Conservation (phyloP, 2,888 invertebrate species). For the Xanthia togata region DNA sequence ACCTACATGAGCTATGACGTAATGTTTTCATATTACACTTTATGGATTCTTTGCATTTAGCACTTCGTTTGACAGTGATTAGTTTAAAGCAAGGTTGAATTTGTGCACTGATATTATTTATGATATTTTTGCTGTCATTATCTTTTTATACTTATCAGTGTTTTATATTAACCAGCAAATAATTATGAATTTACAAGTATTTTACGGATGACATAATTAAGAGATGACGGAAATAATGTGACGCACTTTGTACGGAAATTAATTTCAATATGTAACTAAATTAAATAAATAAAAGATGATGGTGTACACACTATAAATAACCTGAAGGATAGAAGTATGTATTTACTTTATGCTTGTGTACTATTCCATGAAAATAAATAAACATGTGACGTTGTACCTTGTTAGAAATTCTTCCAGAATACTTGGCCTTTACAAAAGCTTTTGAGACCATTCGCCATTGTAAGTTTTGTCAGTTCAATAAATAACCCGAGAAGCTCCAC, state of each 20-base stretch:
- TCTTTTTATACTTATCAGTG: too few relatives aligned
- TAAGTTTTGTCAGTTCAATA: conserved; percentile 26
- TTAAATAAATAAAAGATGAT: background rate
- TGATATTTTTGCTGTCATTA: background rate
- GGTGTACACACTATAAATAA: background rate
- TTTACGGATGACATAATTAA: background rate
- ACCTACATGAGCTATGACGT: conserved; percentile 11
- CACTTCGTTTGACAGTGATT: background rate
- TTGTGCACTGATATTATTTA: background rate
- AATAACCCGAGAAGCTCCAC: conserved; percentile 17
- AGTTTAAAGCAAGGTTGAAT: background rate
- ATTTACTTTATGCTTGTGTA: too few relatives aligned
- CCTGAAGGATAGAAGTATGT: background rate
- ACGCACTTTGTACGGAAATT: background rate
- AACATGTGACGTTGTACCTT: conserved; percentile 1
- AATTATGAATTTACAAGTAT: background rate
- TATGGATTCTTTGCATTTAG: background rate
- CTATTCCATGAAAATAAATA: conserved; percentile 8
- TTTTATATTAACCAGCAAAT: background rate
- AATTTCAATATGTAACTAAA: background rate
- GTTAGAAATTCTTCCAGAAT: conserved; percentile 17
- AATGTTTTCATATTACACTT: background rate
- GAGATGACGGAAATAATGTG: background rate
- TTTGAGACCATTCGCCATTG: conserved; percentile 1
- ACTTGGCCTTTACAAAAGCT: conserved; percentile 25